These are phyloP conservation scores for Leptinotarsa defecta DNA, from an alignment of 1,140 invertebrate genomes.

Conservation along the genomic window DNA sequence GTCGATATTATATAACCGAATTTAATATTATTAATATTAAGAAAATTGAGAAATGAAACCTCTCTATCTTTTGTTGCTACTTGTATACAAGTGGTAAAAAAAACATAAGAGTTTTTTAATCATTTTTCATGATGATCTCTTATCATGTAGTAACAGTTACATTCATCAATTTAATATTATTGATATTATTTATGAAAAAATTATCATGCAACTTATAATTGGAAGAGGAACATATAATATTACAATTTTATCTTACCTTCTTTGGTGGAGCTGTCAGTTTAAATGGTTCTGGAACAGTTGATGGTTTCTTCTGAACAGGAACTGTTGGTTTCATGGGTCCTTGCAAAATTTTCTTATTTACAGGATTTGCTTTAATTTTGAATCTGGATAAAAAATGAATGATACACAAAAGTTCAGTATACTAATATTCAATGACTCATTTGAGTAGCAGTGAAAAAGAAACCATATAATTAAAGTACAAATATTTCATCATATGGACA, in stretches of 20 bases:
- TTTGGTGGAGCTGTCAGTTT: slow-evolving; percentile 45
- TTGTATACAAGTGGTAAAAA: too few species aligned
- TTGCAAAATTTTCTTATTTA: slow-evolving; percentile 50
- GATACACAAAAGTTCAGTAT: too few species aligned
- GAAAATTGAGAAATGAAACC: background rate
- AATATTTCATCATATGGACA: too few species aligned
- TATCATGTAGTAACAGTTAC: too few species aligned
- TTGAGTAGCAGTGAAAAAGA: too few species aligned
- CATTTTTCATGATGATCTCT: too few species aligned
- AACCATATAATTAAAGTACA: too few species aligned
- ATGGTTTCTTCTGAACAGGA: slow-evolving; percentile 39
- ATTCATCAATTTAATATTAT: background rate
- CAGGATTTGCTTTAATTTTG: slow-evolving; percentile 49
- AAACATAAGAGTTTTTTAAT: too few species aligned
- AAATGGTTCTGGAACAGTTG: slow-evolving; percentile 48
- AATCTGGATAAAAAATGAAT: slow-evolving; percentile 30
- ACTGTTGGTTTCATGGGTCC: slow-evolving; percentile 38
- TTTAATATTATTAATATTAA: background rate
- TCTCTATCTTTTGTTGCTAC: too few species aligned
- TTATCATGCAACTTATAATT: background rate
- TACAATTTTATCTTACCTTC: slow-evolving; percentile 29
- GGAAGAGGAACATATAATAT: too few species aligned
- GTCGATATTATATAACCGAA: background rate
- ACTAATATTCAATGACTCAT: too few species aligned
- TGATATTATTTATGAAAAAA: background rate